Conservation (phyloP, 2,797 vertebrate genomes). For the Hippoglossus hippoglossus region DNA sequence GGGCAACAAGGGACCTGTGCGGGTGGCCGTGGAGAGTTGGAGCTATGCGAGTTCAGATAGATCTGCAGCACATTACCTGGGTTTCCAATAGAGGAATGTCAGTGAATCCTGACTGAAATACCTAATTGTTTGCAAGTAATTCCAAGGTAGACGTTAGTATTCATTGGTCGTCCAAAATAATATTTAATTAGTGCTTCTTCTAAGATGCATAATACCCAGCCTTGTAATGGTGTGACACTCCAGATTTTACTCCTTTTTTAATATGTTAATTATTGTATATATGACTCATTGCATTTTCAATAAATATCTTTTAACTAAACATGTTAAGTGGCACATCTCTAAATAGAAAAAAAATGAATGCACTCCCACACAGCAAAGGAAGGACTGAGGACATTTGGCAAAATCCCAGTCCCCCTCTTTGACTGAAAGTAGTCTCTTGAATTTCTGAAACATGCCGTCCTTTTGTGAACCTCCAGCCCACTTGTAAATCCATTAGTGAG, state of each 20-base stretch:
- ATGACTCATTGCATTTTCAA: conserved; percentile 42
- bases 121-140: conserved; percentile 11
- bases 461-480: conserved; percentile 68
- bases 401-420: conserved; percentile 42
- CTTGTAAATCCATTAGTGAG: conserved; percentile 76
- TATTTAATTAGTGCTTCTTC: conserved; percentile 19
- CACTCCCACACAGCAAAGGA: conserved; percentile 23
- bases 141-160: conserved; percentile 20
- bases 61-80: conserved; percentile 39
- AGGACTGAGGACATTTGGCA: conserved; percentile 40
- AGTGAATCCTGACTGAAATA: conserved; percentile 30
- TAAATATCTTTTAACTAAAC: conserved; percentile 26
- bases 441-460: conserved; percentile 59
- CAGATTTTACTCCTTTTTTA: conserved; percentile 28
- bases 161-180: conserved; percentile 21
- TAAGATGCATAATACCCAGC: conserved; percentile 11
- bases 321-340: conserved; percentile 19
- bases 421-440: conserved; percentile 49
- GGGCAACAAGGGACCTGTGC: conserved; percentile 82
- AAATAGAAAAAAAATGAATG: conserved; percentile 39
- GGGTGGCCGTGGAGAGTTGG: conserved; percentile 60
- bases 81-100: conserved; percentile 42
- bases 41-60: conserved; percentile 49
- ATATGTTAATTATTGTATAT: conserved; percentile 42
- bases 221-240: conserved; percentile 35